Base-by-base conservation (phyloP, 2,113 vertebrate genomes). In the Heptranchias perlo region DNA sequence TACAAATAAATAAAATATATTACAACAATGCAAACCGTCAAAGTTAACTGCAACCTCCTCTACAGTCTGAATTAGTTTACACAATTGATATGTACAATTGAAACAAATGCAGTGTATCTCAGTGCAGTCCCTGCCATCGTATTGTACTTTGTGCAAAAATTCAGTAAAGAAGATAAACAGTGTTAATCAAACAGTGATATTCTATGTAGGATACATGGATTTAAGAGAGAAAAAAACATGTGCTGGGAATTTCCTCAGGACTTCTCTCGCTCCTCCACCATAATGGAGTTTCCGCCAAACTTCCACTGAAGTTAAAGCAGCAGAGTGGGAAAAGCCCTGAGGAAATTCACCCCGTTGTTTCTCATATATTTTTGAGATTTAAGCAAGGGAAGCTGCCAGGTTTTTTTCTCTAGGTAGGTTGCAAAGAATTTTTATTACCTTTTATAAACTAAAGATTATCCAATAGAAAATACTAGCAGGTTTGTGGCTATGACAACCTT, bases 401-500 rank as follows among this genome's bases (percentile, higher is more conserved):
- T 5, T 92, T 92, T 58, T 21, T n/a, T 6, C 31, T n/a, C 13
- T n/a, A 14, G 54, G 89, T n/a, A 14, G 18, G 52, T 62, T 92
- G 28, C 35, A 92, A 61, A 92, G 28, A 31, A 89, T 4, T 18
- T 78, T 16, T 78, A 21, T 61, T 61, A 54, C 58, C 28, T 61
- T n/a, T 92, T 21, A n/a, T 49, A 95, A 67, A 67, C 44, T 92
- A 25, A 21, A 35, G 89, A n/a, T 92, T 92, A 92, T 92, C n/a
- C 89, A 92, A 21, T n/a, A 92, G 89, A n/a, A 92, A 61, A 92
- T 92, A 62, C 35, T 11, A 61, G 35, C 35, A 39, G 0, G 4
- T 62, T n/a, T 61, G 87, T 91, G 31, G 16, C 54, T 61, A 92
- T 91, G 87, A 18, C 87, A 91, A 91, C 89, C 54, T 92, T n/a